Conservation (phyloP, 2,888 invertebrate species). For the Platycheirus albimanus region DNA sequence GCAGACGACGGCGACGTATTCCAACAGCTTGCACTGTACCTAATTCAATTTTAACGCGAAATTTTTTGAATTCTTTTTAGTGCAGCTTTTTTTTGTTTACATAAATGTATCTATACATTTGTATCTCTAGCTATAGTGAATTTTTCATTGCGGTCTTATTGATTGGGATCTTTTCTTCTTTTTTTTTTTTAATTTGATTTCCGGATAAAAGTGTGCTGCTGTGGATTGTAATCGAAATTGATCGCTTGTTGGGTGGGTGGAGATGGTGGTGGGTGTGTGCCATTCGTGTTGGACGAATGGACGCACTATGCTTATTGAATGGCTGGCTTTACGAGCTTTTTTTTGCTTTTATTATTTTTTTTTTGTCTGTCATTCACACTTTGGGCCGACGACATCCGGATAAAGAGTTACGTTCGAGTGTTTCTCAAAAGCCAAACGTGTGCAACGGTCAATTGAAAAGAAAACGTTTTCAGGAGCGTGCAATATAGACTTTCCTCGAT, state of each 20-base stretch:
- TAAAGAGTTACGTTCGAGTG: constrained; percentile 2
- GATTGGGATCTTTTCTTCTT: constrained; percentile 4
- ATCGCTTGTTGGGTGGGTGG: constrained; percentile 32
- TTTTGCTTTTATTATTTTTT: constrained; percentile 31
- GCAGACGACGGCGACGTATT: neutral
- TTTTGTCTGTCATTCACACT: constrained; percentile 54
- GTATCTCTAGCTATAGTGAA: no score
- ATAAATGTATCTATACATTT: constrained; percentile 21
- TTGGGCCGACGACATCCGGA: constrained; percentile 23
- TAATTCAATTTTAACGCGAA: constrained; percentile 24
- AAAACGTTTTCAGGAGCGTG: neutral
- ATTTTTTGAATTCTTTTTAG: constrained; percentile 36
- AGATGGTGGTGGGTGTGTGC: neutral
- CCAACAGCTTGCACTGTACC: neutral
- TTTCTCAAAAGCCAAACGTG: neutral
- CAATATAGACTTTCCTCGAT: constrained; percentile 27
- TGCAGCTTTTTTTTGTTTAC: constrained; percentile 23
- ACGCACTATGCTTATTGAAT: neutral
- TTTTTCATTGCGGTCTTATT: constrained; percentile 11
- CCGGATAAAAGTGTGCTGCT: constrained; percentile 55
- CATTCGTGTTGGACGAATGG: constrained; percentile 1
- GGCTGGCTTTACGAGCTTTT: constrained; percentile 32
- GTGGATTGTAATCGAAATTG: constrained; percentile 51
- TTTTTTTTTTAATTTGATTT: constrained; percentile 29
- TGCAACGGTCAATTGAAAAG: constrained; percentile 10